Base-by-base conservation (phyloP, 2,888 invertebrate species). In the Dione juno region DNA sequence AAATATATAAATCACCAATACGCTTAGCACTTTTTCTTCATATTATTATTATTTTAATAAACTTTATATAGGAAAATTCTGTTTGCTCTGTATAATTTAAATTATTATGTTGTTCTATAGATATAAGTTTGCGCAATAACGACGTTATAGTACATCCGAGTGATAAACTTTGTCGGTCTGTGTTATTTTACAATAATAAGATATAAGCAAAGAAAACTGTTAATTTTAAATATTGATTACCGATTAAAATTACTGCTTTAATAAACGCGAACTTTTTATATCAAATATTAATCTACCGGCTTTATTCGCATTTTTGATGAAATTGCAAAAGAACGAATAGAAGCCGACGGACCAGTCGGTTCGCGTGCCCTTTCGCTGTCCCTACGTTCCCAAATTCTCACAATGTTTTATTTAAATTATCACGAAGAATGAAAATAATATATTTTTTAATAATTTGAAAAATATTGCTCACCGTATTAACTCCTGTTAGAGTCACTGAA, bases 111-210 rank as follows among this genome's bases (percentile, higher is more conserved):
- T 58, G 57, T 66, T 59, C 59, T 67, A 69, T 69, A 64, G 54
- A 57, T 65, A 74, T 69, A 74, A 37, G 86, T 89, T 92, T 92
- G 90, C 90, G 89, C 90, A 92, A 92, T 84, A 84, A 86, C 88
- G 90, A 83, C 88, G 82, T 82, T 78, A 82, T 84, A 40, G 57
- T 57, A 88, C 91, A 92, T 93, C 92, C 92, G 92, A 92, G 80
- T 84, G 92, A 92, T 92, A 92, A 92, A 92, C 87, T 92, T 92
- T 92, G 92, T 91, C 92, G 92, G 90, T 88, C 84, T 80, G 53
- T 52, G 52, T 63, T 67, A 67, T 53, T 50, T 50, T 50, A 50
- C 9, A 64, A 50, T 9, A 64, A 52, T 64, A 66, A 66, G 45
- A 66, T 61, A 61, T 43, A 65, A 58, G 16, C 11, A 16, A 54